Percentiles rank a stretch among this genome's conserved stretches.
phyloP scores from a whole-genome alignment of 2,797 vertebrate genomes.

The Amblyraja radiata region DNA sequence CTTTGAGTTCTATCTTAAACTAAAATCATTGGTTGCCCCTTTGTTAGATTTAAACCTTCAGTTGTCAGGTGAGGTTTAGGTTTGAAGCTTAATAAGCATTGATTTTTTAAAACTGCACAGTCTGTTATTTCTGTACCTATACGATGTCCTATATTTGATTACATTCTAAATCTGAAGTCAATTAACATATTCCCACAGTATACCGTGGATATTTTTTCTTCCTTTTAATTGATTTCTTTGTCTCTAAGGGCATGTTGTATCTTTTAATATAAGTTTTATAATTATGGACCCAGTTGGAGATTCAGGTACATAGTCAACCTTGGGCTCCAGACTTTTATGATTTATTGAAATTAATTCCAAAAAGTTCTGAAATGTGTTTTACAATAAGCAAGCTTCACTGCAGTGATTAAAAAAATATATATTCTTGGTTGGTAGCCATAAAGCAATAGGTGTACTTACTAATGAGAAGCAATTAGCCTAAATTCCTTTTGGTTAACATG shows the following conservation, averaged over 20 bases:
- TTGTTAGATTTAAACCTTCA: not conserved
- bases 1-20: no score
- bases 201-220: not conserved
- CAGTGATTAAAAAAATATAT: not conserved
- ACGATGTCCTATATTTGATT: constrained; percentile 24
- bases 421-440: not conserved
- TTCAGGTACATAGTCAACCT: not conserved
- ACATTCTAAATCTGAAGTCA: constrained; percentile 29
- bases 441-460: not conserved
- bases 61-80: not conserved
- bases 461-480: not conserved
- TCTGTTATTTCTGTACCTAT: not conserved
- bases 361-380: not conserved
- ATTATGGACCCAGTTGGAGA: no score
- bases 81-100: not conserved
- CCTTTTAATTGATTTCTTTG: constrained; percentile 22
- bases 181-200: constrained; percentile 1
- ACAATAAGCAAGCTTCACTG: not conserved
- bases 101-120: not conserved
- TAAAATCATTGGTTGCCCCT: not conserved
- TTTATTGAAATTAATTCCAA: not conserved
- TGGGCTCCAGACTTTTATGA: no score
- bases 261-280: constrained; percentile 13
- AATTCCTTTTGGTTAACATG: not conserved
- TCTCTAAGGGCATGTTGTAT: not conserved